Conservation (phyloP, 2,797 vertebrate species). For the Xerus rutilus region DNA sequence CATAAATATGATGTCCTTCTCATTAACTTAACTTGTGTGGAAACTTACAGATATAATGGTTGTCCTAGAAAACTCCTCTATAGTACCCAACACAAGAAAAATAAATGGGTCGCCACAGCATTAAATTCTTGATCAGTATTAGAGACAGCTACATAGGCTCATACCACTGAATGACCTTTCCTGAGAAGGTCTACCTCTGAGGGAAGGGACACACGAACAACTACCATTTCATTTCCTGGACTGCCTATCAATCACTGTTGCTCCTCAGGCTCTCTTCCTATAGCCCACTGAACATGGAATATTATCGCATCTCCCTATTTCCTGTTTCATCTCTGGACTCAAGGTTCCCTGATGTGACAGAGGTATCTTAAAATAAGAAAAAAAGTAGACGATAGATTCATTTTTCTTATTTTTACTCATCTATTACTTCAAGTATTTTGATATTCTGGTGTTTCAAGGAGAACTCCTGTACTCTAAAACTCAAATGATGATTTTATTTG, state of each 20-base stretch:
- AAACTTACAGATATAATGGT: neutral
- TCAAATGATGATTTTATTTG: neutral
- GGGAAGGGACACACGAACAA: neutral
- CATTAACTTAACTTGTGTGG: neutral
- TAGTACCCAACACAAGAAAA: neutral
- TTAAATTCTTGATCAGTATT: neutral
- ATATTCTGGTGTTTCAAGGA: neutral
- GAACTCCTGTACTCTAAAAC: neutral
- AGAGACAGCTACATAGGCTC: neutral
- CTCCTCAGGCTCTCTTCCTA: neutral
- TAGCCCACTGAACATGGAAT: neutral
- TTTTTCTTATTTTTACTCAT: neutral
- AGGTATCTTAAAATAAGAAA: neutral
- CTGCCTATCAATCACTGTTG: neutral
- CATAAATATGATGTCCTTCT: neutral
- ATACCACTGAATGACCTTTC: neutral
- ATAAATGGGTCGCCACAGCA: neutral
- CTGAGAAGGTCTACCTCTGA: neutral
- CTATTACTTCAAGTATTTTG: neutral
- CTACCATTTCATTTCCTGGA: neutral
- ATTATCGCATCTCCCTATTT: neutral
- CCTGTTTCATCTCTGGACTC: neutral
- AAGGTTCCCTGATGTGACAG: neutral
- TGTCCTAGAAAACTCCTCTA: neutral
- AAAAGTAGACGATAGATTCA: neutral